Conservation (phyloP, 2,888 invertebrate species). For the Opisthograptis luteolata region DNA sequence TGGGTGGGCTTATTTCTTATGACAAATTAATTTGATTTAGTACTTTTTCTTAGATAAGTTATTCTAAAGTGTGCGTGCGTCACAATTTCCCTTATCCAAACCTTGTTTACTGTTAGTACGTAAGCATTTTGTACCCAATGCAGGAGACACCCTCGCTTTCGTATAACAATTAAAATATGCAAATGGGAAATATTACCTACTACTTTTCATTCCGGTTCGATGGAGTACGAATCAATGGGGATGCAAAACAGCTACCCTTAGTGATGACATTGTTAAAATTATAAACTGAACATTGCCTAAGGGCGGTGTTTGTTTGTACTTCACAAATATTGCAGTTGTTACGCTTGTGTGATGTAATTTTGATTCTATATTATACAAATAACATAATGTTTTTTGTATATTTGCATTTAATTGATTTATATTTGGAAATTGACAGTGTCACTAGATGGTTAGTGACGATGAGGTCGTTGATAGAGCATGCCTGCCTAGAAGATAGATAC, state of each 20-base stretch:
- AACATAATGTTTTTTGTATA: too few species aligned
- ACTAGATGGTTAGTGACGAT: too few species aligned
- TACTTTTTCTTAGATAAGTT: too few species aligned
- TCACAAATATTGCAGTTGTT: neutral
- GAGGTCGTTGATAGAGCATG: too few species aligned
- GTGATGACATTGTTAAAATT: constrained; percentile 61
- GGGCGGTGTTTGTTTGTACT: constrained; percentile 27
- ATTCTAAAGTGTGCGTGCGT: too few species aligned
- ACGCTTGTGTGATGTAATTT: neutral
- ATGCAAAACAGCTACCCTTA: constrained; percentile 48
- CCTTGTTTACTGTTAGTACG: constrained; percentile 9
- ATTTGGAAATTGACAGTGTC: too few species aligned
- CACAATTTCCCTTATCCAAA: too few species aligned
- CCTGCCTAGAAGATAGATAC: too few species aligned
- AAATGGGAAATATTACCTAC: constrained; percentile 79
- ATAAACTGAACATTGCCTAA: constrained; percentile 36
- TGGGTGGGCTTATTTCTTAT: too few species aligned
- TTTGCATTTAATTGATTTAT: too few species aligned
- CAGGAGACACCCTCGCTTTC: constrained; percentile 46
- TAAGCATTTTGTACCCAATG: constrained; percentile 16
- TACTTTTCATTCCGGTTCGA: constrained; percentile 77
- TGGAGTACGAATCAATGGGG: constrained; percentile 64
- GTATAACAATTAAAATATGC: constrained; percentile 83
- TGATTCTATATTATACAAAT: too few species aligned
- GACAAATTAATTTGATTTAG: too few species aligned